Evolutionary conservation across 2,797 vertebrate genomes (phyloP), one percentile per base, ranked within the genome.

Genomic region (Apogon talboti): DNA sequence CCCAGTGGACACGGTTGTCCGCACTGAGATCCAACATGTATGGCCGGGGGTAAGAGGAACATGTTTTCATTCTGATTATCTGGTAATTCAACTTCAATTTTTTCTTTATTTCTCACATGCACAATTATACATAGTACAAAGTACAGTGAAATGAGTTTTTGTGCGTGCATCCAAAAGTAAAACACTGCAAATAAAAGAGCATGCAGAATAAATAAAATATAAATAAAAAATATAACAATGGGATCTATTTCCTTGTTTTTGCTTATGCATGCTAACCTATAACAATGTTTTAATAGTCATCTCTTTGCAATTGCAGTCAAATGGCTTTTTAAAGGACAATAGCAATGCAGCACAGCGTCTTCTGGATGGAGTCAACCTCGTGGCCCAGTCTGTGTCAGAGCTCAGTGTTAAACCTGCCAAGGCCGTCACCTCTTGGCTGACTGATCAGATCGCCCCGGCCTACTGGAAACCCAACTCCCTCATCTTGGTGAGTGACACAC

Each of bases 401-500:
- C 95, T 99, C 66, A 97, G 98, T 65, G 94, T 98, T 38, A 98
- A 96, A 82, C 98, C 98, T 41, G 98, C 98, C 78, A 99, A 99
- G 91, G 97, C 96, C 0, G 96, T 99, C 79, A 98, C 97, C 0
- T 97, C 97, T 56, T 99, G 98, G 98, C 88, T 99, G 33, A 99
- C 97, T 0, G 98, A 99, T 86, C 98, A 98, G 93, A 99, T 99
- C 12, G 98, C 98, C 6, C 98, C 98, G 2, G 83, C 96, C 43
- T 99, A 99, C 92, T 99, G 98, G 98, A 98, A 92, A 87, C 96
- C 97, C 64, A 99, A 99, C 90, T 98, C 97, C 48, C 95, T 97
- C 66, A 98, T 99, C 69, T 76, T 96, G 94, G 98, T 90, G 74
- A 6, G 8, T n/a, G 12, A 7, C 35, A 18, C 19, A 43, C 57